Base-by-base conservation (phyloP, 2,113 vertebrate species). In the Rynchops niger region DNA sequence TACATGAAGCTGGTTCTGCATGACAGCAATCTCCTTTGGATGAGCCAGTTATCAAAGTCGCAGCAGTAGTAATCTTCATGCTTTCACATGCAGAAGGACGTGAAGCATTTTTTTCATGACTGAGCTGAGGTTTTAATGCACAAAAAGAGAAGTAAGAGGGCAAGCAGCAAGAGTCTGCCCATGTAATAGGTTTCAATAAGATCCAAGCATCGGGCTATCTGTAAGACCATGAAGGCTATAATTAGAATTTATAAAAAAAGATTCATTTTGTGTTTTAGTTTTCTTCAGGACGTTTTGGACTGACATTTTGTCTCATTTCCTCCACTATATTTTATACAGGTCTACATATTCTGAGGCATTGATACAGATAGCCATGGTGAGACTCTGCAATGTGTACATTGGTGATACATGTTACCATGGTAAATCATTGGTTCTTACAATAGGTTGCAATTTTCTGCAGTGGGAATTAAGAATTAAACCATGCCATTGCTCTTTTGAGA, bases 381-480 rank as follows among this genome's bases (percentile, higher is more conserved):
- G 59, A 56, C 25, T 43, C 56, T 49, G 50, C 47, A 72, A 3
- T n/a, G n/a, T 88, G 36, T 78, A 25, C 15, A 7, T 25, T 55
- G 21, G 50, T 74, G 55, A 67, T 86, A 40, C 47, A 69, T 40
- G 27, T 88, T 93, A 71, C 78, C 23, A 14, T 65, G 61, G 80
- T 84, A 88, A 95, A 89, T 76, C 27, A 71, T n/a, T 78, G 36
- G 10, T 92, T 84, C 56, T 90, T 76, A 87, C 40, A 92, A 88
- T 26, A 66, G 27, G 11, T 43, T 82, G 34, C 36, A 72, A 91
- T 93, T 58, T 92, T 96, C 66, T 87, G 58, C 43, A 79, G 36
- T 50, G 36, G 66, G n/a, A 84, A 89, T 86, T 86, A 74, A 83
- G 82, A 88, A 92, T 93, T 82, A 89, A 96, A 76, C 34, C 47